Base-by-base conservation (phyloP, 30 jellyfish, hydroid and myxozoan genomes). In the Rhopilema esculentum region DNA sequence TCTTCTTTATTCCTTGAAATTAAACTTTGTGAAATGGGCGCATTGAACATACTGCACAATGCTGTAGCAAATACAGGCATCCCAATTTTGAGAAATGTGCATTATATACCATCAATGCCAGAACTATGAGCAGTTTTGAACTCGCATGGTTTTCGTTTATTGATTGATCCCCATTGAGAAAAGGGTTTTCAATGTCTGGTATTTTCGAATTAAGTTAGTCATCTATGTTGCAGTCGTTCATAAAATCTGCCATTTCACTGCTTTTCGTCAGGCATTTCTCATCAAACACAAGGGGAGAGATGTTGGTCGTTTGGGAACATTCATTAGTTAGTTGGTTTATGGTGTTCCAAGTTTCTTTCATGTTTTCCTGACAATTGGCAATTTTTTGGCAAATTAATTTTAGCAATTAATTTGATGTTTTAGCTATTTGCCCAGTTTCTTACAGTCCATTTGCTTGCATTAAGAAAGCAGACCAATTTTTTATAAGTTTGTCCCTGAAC, bases 141-240 rank as follows among this genome's bases (percentile, higher is more conserved):
- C 20, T 50, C 23, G 75, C 52, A 50, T 28, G 16, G 50, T 1
- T 49, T 4, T 51, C 76, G 76, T 77, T 77, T 49, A 77, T 77
- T 49, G 75, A 24, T 16, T 77, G 53, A 52, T 48, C 87, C 22
- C 87, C 84, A n/a, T 73, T 73, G 30, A 40, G 84, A 73, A 73
- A n/a, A 15, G 68, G 70, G 84, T 73, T 33, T 77, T 4, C 76
- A 6, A 0, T 77, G 25, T 77, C 53, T 49, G 87, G 87, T 49
- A 77, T 53, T 17, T 77, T 52, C 77, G 69, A 49, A 52, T 76
- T 49, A 25, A 51, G 49, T 52, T 48, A 16, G 51, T 21, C 16
- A 52, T 76, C 76, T 23, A 77, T 49, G 53, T 26, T 77, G 75
- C 53, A 77, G 87, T 77, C 87, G 87, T 77, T 77, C 75, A 77